phyloP scores from a whole-genome alignment of 2,797 vertebrate species.

The Pseudocheirus occidentalis region DNA sequence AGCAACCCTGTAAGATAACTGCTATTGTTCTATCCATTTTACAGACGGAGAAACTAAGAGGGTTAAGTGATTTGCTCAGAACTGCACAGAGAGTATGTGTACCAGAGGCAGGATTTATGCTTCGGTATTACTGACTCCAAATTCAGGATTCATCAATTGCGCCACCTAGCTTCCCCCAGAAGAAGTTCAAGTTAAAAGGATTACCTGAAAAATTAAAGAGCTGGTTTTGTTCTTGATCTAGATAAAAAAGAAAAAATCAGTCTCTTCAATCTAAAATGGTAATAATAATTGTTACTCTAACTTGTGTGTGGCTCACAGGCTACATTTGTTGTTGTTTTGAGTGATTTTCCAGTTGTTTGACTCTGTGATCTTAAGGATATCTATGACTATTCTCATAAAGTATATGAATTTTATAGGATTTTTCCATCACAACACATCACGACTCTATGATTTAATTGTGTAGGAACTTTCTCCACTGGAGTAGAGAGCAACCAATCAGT shows the following conservation, averaged over 20 bases:
- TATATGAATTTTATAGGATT: background rate
- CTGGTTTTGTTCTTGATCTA: background rate
- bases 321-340: background rate
- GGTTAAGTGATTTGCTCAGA: background rate
- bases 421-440: background rate
- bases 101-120: background rate
- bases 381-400: background rate
- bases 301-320: background rate
- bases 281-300: background rate
- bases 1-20: no score
- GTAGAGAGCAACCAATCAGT: background rate
- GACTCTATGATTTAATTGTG: background rate
- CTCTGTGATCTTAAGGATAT: background rate
- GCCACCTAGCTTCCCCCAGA: background rate
- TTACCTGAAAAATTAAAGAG: background rate
- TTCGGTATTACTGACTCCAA: background rate
- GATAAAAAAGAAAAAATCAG: background rate
- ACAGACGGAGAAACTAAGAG: background rate
- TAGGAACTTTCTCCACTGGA: background rate
- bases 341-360: background rate
- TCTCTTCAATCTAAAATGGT: background rate
- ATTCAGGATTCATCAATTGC: background rate
- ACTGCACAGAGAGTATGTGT: background rate
- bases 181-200: background rate
- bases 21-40: background rate